phyloP scores from a whole-genome alignment of 2,888 invertebrate genomes.

The Hirtodrosophila trivittata region DNA sequence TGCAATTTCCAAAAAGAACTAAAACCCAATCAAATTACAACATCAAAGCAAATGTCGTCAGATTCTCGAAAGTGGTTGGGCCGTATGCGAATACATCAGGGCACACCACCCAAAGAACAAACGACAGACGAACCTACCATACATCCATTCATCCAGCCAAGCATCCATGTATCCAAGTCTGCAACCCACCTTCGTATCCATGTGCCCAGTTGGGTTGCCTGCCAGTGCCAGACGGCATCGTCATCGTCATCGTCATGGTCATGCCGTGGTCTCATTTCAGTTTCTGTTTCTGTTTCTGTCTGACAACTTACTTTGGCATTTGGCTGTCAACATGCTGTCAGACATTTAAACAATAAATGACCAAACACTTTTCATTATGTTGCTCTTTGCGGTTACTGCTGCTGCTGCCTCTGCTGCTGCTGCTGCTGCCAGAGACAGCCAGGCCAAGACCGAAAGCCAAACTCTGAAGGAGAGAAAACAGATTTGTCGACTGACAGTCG shows the following conservation, averaged over 20 bases:
- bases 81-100: conserved; percentile 5
- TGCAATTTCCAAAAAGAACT: conserved; percentile 11
- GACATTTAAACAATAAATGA: conserved; percentile 77
- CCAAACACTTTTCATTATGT: conserved; percentile 79
- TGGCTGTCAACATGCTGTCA: conserved; percentile 79
- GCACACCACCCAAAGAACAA: neutral
- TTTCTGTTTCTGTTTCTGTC: conserved; percentile 48
- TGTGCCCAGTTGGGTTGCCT: conserved; percentile 26
- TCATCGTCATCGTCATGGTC: conserved; percentile 34
- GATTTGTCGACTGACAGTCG: conserved; percentile 54
- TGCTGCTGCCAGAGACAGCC: neutral
- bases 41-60: conserved; percentile 72
- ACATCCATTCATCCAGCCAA: no score
- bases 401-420: conserved; percentile 35
- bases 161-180: neutral
- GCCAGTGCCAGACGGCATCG: conserved; percentile 49
- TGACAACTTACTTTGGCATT: conserved; percentile 79
- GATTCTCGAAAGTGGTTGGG: conserved; percentile 19
- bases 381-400: conserved; percentile 72
- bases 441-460: conserved; percentile 10
- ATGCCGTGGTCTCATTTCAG: conserved; percentile 53
- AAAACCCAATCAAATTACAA: conserved; percentile 69
- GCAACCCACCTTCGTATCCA: conserved; percentile 7
- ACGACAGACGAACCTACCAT: neutral
- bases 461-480: conserved; percentile 34